Percentiles rank a stretch among this genome's conserved stretches.
These are phyloP conservation scores for Dicentrarchus labrax DNA, from an alignment of 2,113 vertebrate species.

Conservation along the genomic window DNA sequence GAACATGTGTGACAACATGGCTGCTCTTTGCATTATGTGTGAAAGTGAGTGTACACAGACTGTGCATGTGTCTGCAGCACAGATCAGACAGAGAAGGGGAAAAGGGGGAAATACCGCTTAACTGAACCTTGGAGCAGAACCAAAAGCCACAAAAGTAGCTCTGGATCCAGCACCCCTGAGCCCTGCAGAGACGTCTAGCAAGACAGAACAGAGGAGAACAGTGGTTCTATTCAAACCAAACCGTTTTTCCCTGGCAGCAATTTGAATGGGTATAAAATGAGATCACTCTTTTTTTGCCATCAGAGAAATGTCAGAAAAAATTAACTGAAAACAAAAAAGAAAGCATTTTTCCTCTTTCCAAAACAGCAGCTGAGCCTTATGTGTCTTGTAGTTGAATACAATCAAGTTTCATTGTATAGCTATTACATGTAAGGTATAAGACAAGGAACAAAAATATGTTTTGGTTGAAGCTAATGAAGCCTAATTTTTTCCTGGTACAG, in stretches of 20 bases:
- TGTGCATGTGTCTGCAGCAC: conserved; percentile 61
- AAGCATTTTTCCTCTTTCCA: conserved; percentile 46
- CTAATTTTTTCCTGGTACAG: conserved; percentile 48
- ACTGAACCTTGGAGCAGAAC: conserved; percentile 72
- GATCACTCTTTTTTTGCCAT: conserved; percentile 65
- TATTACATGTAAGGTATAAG: neutral
- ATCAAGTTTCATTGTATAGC: neutral
- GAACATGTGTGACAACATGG: conserved; percentile 44
- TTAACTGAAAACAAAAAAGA: conserved; percentile 31
- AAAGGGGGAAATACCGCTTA: conserved; percentile 62
- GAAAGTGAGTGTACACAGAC: conserved; percentile 15
- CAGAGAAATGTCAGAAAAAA: conserved; percentile 43
- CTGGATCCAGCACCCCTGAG: conserved; percentile 71
- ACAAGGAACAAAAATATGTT: conserved; percentile 14
- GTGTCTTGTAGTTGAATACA: neutral
- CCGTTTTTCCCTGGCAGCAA: conserved; percentile 75
- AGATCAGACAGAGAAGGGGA: conserved; percentile 52
- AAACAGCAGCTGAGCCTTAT: conserved; percentile 34
- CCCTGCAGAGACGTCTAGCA: conserved; percentile 54
- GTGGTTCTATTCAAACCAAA: conserved; percentile 80
- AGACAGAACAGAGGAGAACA: conserved; percentile 77
- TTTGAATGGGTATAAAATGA: conserved; percentile 72
- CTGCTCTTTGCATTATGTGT: conserved; percentile 60
- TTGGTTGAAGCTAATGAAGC: conserved; percentile 27
- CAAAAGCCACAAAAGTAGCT: conserved; percentile 79